Percentiles rank a stretch among this genome's conserved stretches.
These are phyloP conservation scores for Fistularia tabacaria DNA, from an alignment of 2,797 vertebrate genomes.

Conservation along the genomic window DNA sequence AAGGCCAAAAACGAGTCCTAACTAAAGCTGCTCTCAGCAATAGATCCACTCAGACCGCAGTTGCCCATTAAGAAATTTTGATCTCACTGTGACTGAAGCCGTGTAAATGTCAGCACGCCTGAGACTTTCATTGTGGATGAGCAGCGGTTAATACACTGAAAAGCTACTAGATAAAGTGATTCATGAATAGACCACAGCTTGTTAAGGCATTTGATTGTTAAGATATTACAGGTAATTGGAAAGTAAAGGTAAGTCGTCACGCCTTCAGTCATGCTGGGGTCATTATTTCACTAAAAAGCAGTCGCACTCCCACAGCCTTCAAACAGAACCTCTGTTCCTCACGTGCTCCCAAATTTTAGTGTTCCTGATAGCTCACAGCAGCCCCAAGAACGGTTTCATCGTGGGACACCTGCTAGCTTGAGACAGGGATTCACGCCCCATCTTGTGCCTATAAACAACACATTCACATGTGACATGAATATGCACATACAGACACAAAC, in stretches of 20 bases:
- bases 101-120: conserved; percentile 3
- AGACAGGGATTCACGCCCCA: conserved; percentile 40
- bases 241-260: conserved; percentile 13
- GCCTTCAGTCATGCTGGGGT: conserved; percentile 39
- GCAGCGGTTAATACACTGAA: no score
- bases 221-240: conserved; percentile 22
- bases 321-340: conserved; percentile 14
- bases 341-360: conserved; percentile 14
- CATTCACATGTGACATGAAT: conserved; percentile 1
- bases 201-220: conserved; percentile 20
- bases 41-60: conserved; percentile 16
- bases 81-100: conserved; percentile 33
- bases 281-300: conserved; percentile 14
- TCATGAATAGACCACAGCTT: not conserved
- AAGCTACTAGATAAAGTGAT: not conserved
- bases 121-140: conserved; percentile 21
- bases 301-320: conserved; percentile 2
- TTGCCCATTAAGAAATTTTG: conserved; percentile 23
- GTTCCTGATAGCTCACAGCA: conserved; percentile 23
- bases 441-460: conserved; percentile 65
- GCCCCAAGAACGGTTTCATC: conserved; percentile 7
- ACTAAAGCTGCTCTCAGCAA: conserved; percentile 5
- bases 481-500: conserved; percentile 10
- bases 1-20: conserved; percentile 3
- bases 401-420: conserved; percentile 32